These are phyloP conservation scores for Cyrtorhinus lividipennis DNA, from an alignment of 1,140 invertebrate species.

Conservation along the genomic window DNA sequence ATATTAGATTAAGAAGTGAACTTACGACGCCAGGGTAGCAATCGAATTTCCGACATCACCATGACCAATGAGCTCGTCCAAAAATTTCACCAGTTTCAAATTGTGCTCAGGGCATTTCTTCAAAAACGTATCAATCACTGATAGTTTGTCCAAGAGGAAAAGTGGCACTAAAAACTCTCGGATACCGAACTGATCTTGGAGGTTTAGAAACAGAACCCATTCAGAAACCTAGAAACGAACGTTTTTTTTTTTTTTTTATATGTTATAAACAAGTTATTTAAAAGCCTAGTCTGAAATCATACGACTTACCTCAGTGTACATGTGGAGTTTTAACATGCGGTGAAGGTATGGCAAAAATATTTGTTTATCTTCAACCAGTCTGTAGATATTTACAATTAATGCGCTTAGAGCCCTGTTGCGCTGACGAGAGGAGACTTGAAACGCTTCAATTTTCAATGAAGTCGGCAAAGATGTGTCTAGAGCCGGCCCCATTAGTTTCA, in stretches of 20 bases:
- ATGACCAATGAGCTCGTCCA: slow-evolving; percentile 37
- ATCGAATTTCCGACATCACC: slow-evolving; percentile 8
- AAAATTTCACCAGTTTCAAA: slow-evolving; percentile 38
- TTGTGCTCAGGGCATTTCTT: slow-evolving; percentile 40
- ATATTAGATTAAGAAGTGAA: too few relatives aligned
- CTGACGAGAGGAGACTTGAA: slow-evolving; percentile 40
- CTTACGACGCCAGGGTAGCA: too few relatives aligned
- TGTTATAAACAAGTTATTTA: too few relatives aligned
- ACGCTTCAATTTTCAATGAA: slow-evolving; percentile 42
- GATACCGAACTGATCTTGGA: slow-evolving; percentile 45
- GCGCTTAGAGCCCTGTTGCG: slow-evolving; percentile 37
- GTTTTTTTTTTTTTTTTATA: too few relatives aligned
- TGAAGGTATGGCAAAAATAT: slow-evolving; percentile 38
- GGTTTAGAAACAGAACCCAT: slow-evolving; percentile 41
- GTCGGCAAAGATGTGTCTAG: slow-evolving; percentile 32
- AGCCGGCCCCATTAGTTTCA: slow-evolving; percentile 27
- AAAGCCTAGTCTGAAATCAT: background rate
- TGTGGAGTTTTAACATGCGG: slow-evolving; percentile 35
- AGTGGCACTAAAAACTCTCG: slow-evolving; percentile 53
- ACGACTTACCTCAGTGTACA: slow-evolving; percentile 42
- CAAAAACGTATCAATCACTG: slow-evolving; percentile 50
- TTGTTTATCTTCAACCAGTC: slow-evolving; percentile 36
- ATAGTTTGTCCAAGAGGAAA: slow-evolving; percentile 54
- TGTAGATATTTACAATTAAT: slow-evolving; percentile 40
- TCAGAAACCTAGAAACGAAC: slow-evolving; percentile 42